phyloP scores from a whole-genome alignment of 2,888 invertebrate species.

The Myathropa florea region DNA sequence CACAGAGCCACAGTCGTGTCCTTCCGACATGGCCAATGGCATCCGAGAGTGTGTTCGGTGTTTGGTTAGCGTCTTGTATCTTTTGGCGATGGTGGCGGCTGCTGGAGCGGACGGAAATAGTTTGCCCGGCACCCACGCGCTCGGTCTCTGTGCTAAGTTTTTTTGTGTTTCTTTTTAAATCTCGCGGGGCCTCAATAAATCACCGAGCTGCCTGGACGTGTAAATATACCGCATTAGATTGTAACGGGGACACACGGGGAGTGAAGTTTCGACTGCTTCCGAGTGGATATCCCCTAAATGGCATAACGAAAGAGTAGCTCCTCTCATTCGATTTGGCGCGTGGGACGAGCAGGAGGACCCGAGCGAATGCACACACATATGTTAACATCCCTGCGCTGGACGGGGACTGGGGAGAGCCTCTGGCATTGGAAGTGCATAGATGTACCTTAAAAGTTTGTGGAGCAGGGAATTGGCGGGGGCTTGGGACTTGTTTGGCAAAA shows the following conservation, averaged over 20 bases:
- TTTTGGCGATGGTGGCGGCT: neutral
- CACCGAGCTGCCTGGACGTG: slow-evolving; percentile 51
- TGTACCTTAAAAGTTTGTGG: slow-evolving; percentile 8
- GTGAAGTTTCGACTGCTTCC: neutral
- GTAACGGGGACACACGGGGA: slow-evolving; percentile 30
- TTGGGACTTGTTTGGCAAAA: neutral
- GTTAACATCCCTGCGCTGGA: neutral
- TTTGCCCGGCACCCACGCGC: slow-evolving; percentile 30
- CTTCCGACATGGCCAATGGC: slow-evolving; percentile 9
- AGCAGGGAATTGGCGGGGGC: neutral
- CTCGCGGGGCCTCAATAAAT: slow-evolving; percentile 53
- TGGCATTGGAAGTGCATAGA: slow-evolving; percentile 32
- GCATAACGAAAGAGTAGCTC: slow-evolving; percentile 27
- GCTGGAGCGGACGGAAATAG: neutral
- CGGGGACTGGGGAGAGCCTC: slow-evolving; percentile 21
- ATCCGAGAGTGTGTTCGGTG: neutral
- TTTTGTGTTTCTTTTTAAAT: slow-evolving; percentile 9
- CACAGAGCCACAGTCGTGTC: neutral
- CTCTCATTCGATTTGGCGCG: slow-evolving; percentile 37
- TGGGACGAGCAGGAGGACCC: neutral
- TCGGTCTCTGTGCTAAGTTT: slow-evolving; percentile 3
- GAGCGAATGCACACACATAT: slow-evolving; percentile 23
- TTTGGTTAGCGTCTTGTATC: neutral
- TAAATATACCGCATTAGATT: slow-evolving; percentile 60
- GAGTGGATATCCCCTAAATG: slow-evolving; percentile 3